These are phyloP conservation scores for Epistrophella euchroma DNA, from an alignment of 2,888 invertebrate species.

Conservation along the genomic window DNA sequence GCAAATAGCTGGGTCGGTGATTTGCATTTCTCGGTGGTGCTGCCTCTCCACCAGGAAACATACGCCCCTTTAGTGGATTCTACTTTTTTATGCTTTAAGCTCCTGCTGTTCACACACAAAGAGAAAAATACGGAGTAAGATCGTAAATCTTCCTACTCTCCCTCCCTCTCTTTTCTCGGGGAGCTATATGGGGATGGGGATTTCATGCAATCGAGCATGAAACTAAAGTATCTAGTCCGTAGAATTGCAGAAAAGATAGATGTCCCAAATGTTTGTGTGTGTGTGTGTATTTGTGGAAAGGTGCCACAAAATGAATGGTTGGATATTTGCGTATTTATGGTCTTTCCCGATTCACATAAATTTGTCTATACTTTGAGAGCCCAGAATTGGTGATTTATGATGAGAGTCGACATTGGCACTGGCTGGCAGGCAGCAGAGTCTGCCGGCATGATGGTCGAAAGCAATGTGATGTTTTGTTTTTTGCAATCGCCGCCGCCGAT, in stretches of 20 bases:
- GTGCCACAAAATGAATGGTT: conserved; percentile 73
- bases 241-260: conserved; percentile 59
- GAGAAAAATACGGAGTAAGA: conserved; percentile 40
- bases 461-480: background rate
- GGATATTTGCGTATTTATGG: conserved; percentile 74
- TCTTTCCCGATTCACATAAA: conserved; percentile 72
- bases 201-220: conserved; percentile 65
- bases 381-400: conserved; percentile 68
- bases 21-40: conserved; percentile 64
- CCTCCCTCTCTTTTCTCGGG: background rate
- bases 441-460: conserved; percentile 11
- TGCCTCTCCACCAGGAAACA: conserved; percentile 31
- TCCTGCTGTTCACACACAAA: conserved; percentile 18
- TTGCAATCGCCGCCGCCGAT: conserved; percentile 22
- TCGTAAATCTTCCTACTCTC: conserved; percentile 63
- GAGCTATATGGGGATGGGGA: background rate
- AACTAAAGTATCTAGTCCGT: conserved; percentile 63
- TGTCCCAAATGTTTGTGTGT: conserved; percentile 33
- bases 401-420: conserved; percentile 40
- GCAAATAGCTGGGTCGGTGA: conserved; percentile 55
- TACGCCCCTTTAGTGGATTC: conserved; percentile 39
- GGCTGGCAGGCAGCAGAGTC: conserved; percentile 23
- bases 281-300: conserved; percentile 27
- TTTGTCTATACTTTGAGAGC: conserved; percentile 66
- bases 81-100: conserved; percentile 4